Percentiles rank a stretch among this genome's conserved stretches.
Evolutionary conservation across 1,140 invertebrate genomes (phyloP).

Genomic region (Gonatopus flavifemur): DNA sequence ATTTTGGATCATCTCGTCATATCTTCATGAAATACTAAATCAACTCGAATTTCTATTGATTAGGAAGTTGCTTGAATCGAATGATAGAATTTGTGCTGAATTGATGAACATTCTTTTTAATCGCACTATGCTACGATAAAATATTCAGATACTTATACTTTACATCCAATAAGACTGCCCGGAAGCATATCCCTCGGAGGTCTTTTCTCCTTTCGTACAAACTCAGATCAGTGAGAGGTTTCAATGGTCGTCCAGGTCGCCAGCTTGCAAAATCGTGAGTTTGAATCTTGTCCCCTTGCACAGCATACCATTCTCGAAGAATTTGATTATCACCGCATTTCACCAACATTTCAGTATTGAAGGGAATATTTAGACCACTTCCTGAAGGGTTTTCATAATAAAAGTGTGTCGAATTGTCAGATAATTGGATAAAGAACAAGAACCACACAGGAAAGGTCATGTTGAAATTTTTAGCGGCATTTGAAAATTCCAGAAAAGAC

Average conservation of each 20-base stretch:
- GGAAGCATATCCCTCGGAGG: conserved; percentile 14
- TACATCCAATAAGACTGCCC: conserved; percentile 13
- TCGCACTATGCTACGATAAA: conserved; percentile 1
- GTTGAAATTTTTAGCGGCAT: background rate
- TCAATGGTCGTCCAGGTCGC: conserved; percentile 4
- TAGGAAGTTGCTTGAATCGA: too few relatives aligned
- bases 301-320: conserved; percentile 34
- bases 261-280: conserved; percentile 5
- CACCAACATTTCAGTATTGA: conserved; percentile 30
- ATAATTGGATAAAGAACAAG: conserved; percentile 4
- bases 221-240: background rate
- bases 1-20: too few relatives aligned
- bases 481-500: background rate
- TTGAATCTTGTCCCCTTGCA: conserved; percentile 7
- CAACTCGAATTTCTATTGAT: too few relatives aligned
- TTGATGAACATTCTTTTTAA: too few relatives aligned
- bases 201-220: conserved; percentile 18
- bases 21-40: too few relatives aligned
- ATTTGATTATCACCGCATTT: conserved; percentile 5
- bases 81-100: background rate
- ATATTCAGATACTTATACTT: background rate
- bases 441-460: conserved; percentile 22
- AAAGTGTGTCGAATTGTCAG: background rate
- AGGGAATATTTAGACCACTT: conserved; percentile 26
- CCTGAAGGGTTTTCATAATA: conserved; percentile 13